Evolutionary conservation across 2,113 vertebrate species (phyloP).

Genomic region (Osmerus eperlanus): DNA sequence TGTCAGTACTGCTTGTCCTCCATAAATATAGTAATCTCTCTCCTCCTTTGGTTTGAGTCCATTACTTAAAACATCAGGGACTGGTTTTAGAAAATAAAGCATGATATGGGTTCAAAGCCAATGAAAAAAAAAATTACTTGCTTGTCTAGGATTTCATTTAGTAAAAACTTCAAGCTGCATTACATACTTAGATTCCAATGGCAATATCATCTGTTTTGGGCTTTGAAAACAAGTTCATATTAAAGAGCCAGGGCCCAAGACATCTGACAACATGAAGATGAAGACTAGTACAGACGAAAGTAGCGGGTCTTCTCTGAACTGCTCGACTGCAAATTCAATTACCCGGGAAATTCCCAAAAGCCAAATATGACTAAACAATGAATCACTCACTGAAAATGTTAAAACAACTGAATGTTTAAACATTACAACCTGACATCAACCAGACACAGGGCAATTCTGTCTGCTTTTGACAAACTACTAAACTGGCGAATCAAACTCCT

Average conservation of each 20-base stretch:
- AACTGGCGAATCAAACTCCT: too few relatives aligned
- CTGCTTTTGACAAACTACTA: too few relatives aligned
- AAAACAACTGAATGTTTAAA: too few relatives aligned
- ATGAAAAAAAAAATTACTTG: too few relatives aligned
- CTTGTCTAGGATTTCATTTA: too few relatives aligned
- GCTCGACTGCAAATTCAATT: constrained; percentile 40
- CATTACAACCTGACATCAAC: too few relatives aligned
- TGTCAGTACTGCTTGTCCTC: neutral
- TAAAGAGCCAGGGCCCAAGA: neutral
- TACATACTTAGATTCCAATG: constrained; percentile 23
- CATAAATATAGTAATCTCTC: neutral
- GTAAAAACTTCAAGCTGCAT: constrained; percentile 1
- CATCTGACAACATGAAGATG: constrained; percentile 28
- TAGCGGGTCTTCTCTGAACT: constrained; percentile 21
- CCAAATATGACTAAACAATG: too few relatives aligned
- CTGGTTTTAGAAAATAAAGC: too few relatives aligned
- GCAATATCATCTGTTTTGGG: constrained; percentile 19
- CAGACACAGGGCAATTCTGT: too few relatives aligned
- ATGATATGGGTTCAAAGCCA: too few relatives aligned
- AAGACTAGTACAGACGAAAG: constrained; percentile 35
- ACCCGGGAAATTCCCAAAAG: neutral
- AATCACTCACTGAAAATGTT: too few relatives aligned
- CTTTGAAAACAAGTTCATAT: constrained; percentile 22
- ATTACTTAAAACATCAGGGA: neutral
- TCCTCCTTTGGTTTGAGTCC: neutral